Evolutionary conservation across 2,797 vertebrate species (phyloP).

Genomic region (Eremophila alpestris): DNA sequence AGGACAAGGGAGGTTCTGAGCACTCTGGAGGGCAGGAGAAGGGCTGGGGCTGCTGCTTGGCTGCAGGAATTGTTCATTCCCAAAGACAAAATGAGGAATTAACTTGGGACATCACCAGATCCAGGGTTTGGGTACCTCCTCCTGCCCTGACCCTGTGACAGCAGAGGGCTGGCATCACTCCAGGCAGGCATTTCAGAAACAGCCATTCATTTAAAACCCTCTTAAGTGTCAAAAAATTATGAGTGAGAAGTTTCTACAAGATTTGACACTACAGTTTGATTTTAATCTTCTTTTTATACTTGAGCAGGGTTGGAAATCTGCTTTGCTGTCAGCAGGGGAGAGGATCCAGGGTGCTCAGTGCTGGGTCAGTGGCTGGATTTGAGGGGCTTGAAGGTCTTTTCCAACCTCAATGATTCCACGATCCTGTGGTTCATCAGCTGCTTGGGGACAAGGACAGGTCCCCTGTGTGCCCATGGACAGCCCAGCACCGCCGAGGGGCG

Average conservation of each 20-base stretch:
- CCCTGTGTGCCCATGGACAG: neutral
- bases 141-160: too few species aligned
- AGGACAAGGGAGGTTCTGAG: too few species aligned
- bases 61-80: neutral
- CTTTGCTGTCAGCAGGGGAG: neutral
- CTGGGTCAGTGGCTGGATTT: neutral
- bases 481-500: neutral
- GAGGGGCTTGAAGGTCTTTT: neutral
- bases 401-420: rapidly evolving
- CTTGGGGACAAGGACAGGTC: neutral
- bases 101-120: rapidly evolving
- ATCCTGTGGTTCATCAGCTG: too few species aligned
- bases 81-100: neutral
- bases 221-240: neutral
- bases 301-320: neutral
- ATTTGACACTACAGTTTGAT: neutral
- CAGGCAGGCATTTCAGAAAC: neutral
- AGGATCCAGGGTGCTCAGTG: neutral
- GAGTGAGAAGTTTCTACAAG: neutral
- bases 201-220: neutral
- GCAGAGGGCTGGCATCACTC: rapidly evolving
- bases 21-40: too few species aligned
- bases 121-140: rapidly evolving
- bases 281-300: neutral
- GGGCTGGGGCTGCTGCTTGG: neutral